Evolutionary conservation across 2,797 vertebrate genomes (phyloP).

Genomic region (Gambelia wislizenii): DNA sequence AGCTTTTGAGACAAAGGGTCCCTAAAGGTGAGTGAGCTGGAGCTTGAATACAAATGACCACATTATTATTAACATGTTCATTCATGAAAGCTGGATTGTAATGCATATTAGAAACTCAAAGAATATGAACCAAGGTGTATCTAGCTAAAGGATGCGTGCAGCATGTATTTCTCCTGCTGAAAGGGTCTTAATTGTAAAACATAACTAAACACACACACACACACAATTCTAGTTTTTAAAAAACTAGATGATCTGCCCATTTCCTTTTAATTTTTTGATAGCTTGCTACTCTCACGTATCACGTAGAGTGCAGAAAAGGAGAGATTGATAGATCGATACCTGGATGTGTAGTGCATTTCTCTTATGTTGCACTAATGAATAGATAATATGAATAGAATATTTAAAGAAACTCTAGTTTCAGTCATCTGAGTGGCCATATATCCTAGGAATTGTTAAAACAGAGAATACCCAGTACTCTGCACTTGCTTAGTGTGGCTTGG

Average conservation of each 20-base stretch:
- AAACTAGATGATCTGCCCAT: background rate
- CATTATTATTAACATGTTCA: slow-evolving; percentile 74
- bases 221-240: background rate
- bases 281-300: background rate
- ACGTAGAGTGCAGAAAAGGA: background rate
- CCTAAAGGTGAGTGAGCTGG: slow-evolving; percentile 74
- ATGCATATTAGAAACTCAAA: slow-evolving; percentile 57
- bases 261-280: background rate
- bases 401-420: too few relatives aligned
- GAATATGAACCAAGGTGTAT: slow-evolving; percentile 25
- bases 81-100: slow-evolving; percentile 67
- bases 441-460: background rate
- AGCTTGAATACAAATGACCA: slow-evolving; percentile 76
- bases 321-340: background rate
- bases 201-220: background rate
- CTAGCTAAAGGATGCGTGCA: slow-evolving; percentile 11
- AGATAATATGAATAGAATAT: too few relatives aligned
- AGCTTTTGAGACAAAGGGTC: slow-evolving; percentile 75
- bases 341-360: background rate
- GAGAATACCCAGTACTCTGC: too few relatives aligned
- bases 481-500: background rate
- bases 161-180: slow-evolving; percentile 5
- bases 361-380: background rate
- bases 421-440: too few relatives aligned
- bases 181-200: slow-evolving; percentile 27